These are phyloP conservation scores for Pristionchus fissidentatus DNA, from an alignment of 2,888 invertebrate genomes.

Conservation along the genomic window DNA sequence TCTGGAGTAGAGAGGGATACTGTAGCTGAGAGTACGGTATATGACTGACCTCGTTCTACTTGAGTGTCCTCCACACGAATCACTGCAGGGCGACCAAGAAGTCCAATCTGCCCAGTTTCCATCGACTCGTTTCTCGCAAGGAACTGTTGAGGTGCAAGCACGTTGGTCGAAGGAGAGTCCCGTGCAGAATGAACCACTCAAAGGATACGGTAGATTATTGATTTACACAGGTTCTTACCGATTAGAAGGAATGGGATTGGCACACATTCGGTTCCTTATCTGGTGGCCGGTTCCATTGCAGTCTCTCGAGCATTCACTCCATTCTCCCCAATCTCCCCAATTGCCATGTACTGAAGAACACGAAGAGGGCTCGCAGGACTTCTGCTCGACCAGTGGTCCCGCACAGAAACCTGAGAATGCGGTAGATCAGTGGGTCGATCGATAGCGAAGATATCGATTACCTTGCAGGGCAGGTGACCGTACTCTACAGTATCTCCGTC, in stretches of 20 bases:
- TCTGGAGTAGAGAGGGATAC: slow-evolving; percentile 51
- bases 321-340: slow-evolving; percentile 55
- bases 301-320: slow-evolving; percentile 47
- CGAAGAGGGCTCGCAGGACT: slow-evolving; percentile 47
- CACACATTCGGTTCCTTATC: slow-evolving; percentile 74
- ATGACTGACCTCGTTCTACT: slow-evolving; percentile 74
- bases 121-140: slow-evolving; percentile 52
- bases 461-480: slow-evolving; percentile 47
- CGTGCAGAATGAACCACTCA: slow-evolving; percentile 73
- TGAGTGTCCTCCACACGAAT: slow-evolving; percentile 70
- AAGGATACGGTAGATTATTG: slow-evolving; percentile 17
- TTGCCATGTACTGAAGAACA: slow-evolving; percentile 50
- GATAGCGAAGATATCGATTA: neutral
- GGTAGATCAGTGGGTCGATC: neutral
- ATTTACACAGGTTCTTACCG: slow-evolving; percentile 44
- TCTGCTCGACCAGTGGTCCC: slow-evolving; percentile 50
- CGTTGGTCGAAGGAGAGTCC: slow-evolving; percentile 75
- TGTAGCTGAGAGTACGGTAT: slow-evolving; percentile 45
- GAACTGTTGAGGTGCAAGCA: slow-evolving; percentile 57
- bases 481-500: slow-evolving; percentile 70
- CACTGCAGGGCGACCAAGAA: slow-evolving; percentile 70
- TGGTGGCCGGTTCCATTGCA: slow-evolving; percentile 68
- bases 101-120: slow-evolving; percentile 74
- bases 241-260: slow-evolving; percentile 73
- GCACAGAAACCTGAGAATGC: slow-evolving; percentile 52